Percentiles rank a stretch among this genome's conserved stretches.
These are phyloP conservation scores for Pegoplata infirma DNA, from an alignment of 2,888 invertebrate species.

Conservation along the genomic window DNA sequence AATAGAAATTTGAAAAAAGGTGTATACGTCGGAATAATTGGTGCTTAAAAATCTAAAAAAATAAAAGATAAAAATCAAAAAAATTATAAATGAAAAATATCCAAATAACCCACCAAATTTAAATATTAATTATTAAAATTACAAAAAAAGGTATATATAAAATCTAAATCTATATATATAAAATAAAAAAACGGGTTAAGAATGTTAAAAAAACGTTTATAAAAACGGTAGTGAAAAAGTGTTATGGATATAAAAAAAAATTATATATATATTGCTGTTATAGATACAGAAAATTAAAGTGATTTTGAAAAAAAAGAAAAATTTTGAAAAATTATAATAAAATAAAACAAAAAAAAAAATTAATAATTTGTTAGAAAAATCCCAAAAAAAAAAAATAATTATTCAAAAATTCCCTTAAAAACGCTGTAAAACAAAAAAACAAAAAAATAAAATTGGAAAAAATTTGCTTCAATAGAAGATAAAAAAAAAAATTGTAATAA, in stretches of 20 bases:
- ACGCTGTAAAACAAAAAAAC: too few species aligned
- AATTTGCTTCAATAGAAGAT: not conserved
- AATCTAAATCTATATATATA: conserved; percentile 10
- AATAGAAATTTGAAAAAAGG: conserved; percentile 55
- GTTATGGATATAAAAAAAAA: conserved; percentile 10
- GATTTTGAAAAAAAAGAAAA: conserved; percentile 14
- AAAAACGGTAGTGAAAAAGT: conserved; percentile 33
- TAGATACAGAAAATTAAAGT: conserved; percentile 61
- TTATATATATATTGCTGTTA: conserved; percentile 49
- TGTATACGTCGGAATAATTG: conserved; percentile 61
- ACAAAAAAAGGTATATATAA: conserved; percentile 38
- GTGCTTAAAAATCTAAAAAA: conserved; percentile 39
- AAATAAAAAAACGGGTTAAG: conserved; percentile 27
- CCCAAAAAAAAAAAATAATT: not conserved
- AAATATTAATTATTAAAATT: conserved; percentile 46
- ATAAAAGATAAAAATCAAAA: conserved; percentile 30
- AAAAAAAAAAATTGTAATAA: conserved; percentile 21
- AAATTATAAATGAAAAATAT: conserved; percentile 20
- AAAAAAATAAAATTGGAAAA: not conserved
- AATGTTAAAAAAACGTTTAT: conserved; percentile 33
- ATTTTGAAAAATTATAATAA: not conserved
- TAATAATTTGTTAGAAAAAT: not conserved
- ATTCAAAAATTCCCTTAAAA: too few species aligned
- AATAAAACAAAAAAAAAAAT: not conserved
- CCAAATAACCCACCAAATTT: conserved; percentile 60